Base-by-base conservation (phyloP, 2,888 invertebrate genomes). In the Coenonympha arcania region DNA sequence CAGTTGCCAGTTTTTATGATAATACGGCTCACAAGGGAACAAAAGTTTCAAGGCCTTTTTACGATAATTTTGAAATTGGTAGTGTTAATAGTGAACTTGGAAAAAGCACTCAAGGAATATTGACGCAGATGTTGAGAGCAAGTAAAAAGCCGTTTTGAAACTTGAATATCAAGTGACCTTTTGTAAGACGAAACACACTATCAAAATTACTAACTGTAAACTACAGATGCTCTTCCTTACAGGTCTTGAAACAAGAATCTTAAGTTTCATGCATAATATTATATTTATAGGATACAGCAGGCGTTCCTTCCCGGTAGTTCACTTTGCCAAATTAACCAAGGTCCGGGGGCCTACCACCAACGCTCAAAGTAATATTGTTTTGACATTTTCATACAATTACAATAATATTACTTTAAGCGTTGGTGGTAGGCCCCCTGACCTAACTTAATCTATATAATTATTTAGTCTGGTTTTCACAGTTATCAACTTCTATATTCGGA, bases 131-230 rank as follows among this genome's bases (percentile, higher is more conserved):
- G 37, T 9, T 15, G 22, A 22, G 4, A 36, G 19, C 11, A 5
- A 4, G 37, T 24, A 39, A 8, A 19, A 39, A 22, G 22, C 13
- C 22, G 13, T 39, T 24, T 13, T 11, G 13, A 15, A 39, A 39
- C 37, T 24, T 39, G 37, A 39, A 39, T 39, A 24, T 24, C 37
- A 13, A 39, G 13, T 9, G 37, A 39, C 22, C 37, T 39, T 24
- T 39, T 24, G 15, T 24, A 15, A 9, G 15, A 22, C 37, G 37
- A 39, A 22, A 39, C 24, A 22, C 13, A 24, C 9, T 13, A 39
- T 13, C 22, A 39, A 39, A 39, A 24, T 24, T 24, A 24, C 6
- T 24, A 24, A 13, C 22, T 5, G 5, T 22, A 22, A 22, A 15
- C 1, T 20, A 13, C 6, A n/a, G n/a, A n/a, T n/a, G n/a, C 11